Evolutionary conservation across 2,888 invertebrate species (phyloP), one percentile per base, ranked within the genome.

Genomic region (Sabatieria punctata): DNA sequence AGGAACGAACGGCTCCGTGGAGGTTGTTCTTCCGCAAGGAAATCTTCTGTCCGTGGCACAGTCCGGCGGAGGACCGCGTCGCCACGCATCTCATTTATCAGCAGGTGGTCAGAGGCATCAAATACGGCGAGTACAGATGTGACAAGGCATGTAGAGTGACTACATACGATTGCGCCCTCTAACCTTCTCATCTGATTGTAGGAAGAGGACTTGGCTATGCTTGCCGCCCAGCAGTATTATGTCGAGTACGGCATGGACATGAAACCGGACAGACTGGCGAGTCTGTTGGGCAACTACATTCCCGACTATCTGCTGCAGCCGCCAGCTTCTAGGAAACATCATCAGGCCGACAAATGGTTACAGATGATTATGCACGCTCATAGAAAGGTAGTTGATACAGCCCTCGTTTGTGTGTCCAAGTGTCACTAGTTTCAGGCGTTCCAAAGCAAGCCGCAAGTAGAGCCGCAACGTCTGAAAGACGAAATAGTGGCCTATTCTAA

Each of bases 1-100:
- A n/a, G n/a, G n/a, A n/a, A n/a, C n/a, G n/a, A n/a, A n/a, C n/a
- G n/a, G n/a, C n/a, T n/a, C n/a, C n/a, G n/a, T n/a, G n/a, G n/a
- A 74, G 95, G 52, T 49, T 65, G n/a, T 63, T 61, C 56, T 63
- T 61, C 56, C 54, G 68, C 18, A 74, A 74, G 71, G 97, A 97
- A 73, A 97, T 97, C 60, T 93, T 93, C 65, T 84, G 88, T 2
- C 91, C 91, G 0, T 97, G 97, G 97, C 95, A 97, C 64, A 89
- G 95, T 65, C 89, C 95, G 1, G 82, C 83, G 1, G 86, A 89
- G 65, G 97, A 99, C 67, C 80, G 83, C 64, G 88, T 91, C 0
- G 89, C 93, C 0, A 95, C 95, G 0, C 89, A 95, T 71, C 76
- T 99, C 44, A 95, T 99, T 60, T 99, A 95, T 65, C 93, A 91